Evolutionary conservation across 2,113 vertebrate genomes (phyloP), one percentile per base, ranked within the genome.

Genomic region (Myotis brandtii): DNA sequence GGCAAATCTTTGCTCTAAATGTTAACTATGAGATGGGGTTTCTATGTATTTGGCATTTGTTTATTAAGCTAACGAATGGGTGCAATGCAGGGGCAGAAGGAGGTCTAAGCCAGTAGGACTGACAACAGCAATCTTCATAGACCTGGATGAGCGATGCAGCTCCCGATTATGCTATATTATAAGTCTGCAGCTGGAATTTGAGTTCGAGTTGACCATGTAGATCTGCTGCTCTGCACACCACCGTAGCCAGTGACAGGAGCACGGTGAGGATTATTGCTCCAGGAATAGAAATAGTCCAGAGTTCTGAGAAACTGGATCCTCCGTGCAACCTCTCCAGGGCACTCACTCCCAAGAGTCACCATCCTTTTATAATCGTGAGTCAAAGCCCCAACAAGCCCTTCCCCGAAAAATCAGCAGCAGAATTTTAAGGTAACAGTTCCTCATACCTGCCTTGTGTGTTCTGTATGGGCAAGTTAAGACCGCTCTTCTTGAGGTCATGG

Each of bases 271-370:
- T 89, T 37, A 56, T 32, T 89, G 84, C 85, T 62, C 91, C 20
- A 54, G n/a, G 48, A 59, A 69, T 97, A 98, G 96, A 98, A 96
- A 98, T 96, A 97, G 95, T 92, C 93, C 32, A 67, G 86, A 73
- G 50, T 59, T 85, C 81, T 9, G 62, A 90, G 95, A 96, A 97
- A 90, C 54, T 34, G 4, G 56, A 97, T 92, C 94, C 43, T 70
- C 67, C 75, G 1, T 52, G 46, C 88, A 86, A 40, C 62, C 70
- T 82, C 52, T 70, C 43, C 56, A 94, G 79, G 64, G 20, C 37
- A 64, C 67, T 91, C 54, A 37, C 52, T 93, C 54, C 62, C 32
- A 43, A 27, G 54, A 87, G 76, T 80, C 62, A 59, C 46, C 3
- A 1, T 82, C 84, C 59, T 83, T 93, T 95, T 66, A 48, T 70